Conservation (phyloP, 2,113 vertebrate species). For the Thalassarche chlororhynchos region DNA sequence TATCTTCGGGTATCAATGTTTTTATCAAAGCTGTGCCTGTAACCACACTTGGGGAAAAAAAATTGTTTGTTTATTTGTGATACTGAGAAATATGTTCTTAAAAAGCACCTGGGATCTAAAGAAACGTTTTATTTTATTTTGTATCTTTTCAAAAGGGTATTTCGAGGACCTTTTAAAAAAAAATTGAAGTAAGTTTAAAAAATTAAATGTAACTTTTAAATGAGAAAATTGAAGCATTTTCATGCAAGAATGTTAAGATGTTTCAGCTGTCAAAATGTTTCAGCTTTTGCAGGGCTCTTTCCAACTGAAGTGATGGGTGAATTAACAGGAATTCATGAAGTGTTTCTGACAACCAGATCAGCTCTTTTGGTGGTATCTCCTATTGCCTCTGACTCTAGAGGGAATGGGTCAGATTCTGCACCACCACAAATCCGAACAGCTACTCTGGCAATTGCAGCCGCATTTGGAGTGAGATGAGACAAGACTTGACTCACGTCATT, state of each 20-base stretch:
- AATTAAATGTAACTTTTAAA: neutral
- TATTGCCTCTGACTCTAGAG: neutral
- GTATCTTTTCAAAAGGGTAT: neutral
- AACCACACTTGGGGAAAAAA: neutral
- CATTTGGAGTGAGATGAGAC: neutral
- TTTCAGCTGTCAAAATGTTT: conserved; percentile 41
- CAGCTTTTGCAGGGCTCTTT: neutral
- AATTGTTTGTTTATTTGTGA: neutral
- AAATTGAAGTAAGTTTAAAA: neutral
- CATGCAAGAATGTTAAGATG: neutral
- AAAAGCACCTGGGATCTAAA: neutral
- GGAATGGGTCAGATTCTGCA: neutral
- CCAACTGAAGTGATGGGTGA: neutral
- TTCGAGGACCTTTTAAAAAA: neutral
- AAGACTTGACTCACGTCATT: neutral
- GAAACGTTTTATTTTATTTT: neutral
- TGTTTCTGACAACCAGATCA: neutral
- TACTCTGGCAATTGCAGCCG: neutral
- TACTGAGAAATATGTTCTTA: neutral
- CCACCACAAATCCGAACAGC: neutral
- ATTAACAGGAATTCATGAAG: neutral
- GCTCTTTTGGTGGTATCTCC: neutral
- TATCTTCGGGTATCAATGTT: neutral
- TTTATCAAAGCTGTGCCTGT: neutral
- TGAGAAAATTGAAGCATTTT: conserved; percentile 12